Conservation (phyloP, 2,888 invertebrate genomes). For the Hemaris fuciformis region DNA sequence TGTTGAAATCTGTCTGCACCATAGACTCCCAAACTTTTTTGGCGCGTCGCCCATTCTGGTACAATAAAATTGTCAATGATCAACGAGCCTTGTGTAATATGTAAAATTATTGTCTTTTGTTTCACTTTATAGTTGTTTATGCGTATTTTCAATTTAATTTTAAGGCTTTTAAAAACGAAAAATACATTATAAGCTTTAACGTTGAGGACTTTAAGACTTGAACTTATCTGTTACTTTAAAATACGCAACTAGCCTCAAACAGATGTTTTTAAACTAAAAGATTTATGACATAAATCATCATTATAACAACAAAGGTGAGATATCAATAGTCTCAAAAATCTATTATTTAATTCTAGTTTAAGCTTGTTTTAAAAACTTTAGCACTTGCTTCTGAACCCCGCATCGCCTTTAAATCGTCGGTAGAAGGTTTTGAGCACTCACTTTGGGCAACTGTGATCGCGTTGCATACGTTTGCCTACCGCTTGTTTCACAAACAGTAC, state of each 20-base stretch:
- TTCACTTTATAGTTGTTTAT: neutral
- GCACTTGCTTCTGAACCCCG: neutral
- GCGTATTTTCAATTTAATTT: too few species aligned
- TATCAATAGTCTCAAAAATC: too few species aligned
- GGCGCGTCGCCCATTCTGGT: neutral
- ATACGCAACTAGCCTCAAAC: too few species aligned
- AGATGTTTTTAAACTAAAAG: too few species aligned
- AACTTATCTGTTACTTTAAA: too few species aligned
- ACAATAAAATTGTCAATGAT: neutral
- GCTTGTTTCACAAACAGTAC: slow-evolving; percentile 41
- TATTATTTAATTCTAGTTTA: too few species aligned
- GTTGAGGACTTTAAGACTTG: too few species aligned
- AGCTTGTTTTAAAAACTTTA: too few species aligned
- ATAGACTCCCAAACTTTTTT: neutral
- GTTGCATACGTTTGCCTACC: slow-evolving; percentile 11
- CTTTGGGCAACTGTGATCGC: neutral
- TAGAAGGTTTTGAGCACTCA: neutral
- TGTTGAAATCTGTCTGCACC: neutral
- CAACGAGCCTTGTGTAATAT: neutral
- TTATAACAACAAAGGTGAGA: too few species aligned
- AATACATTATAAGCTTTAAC: too few species aligned
- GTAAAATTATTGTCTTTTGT: neutral
- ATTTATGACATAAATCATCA: too few species aligned
- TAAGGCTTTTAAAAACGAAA: too few species aligned
- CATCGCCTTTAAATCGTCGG: neutral